Conservation (phyloP, 2,888 invertebrate species). For the Craniophora ligustri region DNA sequence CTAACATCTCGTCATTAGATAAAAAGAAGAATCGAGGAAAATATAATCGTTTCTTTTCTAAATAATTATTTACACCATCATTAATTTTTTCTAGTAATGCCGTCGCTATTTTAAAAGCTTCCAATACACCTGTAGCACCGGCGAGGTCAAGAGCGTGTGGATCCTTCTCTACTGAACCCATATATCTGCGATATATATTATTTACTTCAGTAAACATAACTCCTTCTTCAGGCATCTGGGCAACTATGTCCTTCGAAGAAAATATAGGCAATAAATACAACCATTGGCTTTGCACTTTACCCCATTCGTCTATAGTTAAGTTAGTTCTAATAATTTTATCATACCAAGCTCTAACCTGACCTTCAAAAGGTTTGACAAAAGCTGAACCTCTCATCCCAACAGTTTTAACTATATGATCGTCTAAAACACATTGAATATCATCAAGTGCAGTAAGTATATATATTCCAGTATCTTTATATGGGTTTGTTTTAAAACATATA, state of each 20-base stretch:
- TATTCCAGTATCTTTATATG: conserved; percentile 92
- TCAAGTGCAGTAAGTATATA: conserved; percentile 92
- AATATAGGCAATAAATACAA: conserved; percentile 95
- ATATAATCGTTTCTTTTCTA: conserved; percentile 94
- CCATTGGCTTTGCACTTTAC: conserved; percentile 96
- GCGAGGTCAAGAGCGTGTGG: conserved; percentile 91
- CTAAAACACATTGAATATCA: conserved; percentile 93
- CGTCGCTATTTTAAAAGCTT: conserved; percentile 91
- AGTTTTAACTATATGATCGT: conserved; percentile 95
- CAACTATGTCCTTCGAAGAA: conserved; percentile 95
- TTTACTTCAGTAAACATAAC: conserved; percentile 93
- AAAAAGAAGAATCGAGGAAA: conserved; percentile 97
- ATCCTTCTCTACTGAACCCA: conserved; percentile 90
- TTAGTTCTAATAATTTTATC: conserved; percentile 91
- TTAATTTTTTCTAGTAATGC: conserved; percentile 93
- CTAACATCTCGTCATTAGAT: conserved; percentile 96
- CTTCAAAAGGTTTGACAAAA: conserved; percentile 94
- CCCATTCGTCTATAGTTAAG: conserved; percentile 94
- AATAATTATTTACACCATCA: conserved; percentile 94
- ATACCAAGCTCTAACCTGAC: conserved; percentile 92
- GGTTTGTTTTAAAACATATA: conserved; percentile 91
- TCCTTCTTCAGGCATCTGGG: conserved; percentile 95
- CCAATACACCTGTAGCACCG: conserved; percentile 90
- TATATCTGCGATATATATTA: conserved; percentile 90
- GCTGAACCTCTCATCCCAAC: conserved; percentile 95